Base-by-base conservation (phyloP, 2,113 vertebrate species). In the Willisornis vidua region DNA sequence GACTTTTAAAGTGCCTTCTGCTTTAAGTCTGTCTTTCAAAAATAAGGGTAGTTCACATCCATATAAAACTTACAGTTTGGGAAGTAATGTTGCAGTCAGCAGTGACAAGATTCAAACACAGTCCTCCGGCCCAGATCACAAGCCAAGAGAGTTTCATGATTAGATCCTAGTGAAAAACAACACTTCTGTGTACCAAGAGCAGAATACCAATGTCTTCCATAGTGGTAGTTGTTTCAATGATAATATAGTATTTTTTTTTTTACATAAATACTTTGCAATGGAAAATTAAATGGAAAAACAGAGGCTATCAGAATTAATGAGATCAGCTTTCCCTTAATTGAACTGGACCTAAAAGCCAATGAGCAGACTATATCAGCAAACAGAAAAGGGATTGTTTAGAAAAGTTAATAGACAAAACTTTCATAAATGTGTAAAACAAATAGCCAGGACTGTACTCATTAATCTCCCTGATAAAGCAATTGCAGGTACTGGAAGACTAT, bases 31-130 rank as follows among this genome's bases (percentile, higher is more conserved):
- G 9, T 52, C 6, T 82, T 81, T 80, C 16, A 85, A 62, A 75
- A 87, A 22, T 52, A 61, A 31, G 6, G 1, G 4, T 65, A 58
- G 29, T 80, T 85, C 70, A 58, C 14, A 49, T 28, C 13, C 19
- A 43, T 54, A 71, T 31, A 92, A 89, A 95, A 98, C 98, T 98
- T 97, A 98, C 98, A 31, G 19, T 96, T 97, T 94, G 73, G 83
- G 92, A 96, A 76, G 85, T 87, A 80, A 31, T 25, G 51, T 63
- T 79, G 87, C 93, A 91, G 48, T 86, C 95, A 93, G 87, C 79
- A 87, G 61, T 73, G 72, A 87, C 80, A 90, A 57, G 31, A 67
- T 96, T 81, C 75, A 94, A 68, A 86, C 87, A 49, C 33, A 97
- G 28, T n/a, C 15, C 71, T 95, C 96, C 97, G 89, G 87, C 37